These are phyloP conservation scores for Paradoxurus hermaphroditus DNA, from an alignment of 2,113 vertebrate species.

Conservation along the genomic window DNA sequence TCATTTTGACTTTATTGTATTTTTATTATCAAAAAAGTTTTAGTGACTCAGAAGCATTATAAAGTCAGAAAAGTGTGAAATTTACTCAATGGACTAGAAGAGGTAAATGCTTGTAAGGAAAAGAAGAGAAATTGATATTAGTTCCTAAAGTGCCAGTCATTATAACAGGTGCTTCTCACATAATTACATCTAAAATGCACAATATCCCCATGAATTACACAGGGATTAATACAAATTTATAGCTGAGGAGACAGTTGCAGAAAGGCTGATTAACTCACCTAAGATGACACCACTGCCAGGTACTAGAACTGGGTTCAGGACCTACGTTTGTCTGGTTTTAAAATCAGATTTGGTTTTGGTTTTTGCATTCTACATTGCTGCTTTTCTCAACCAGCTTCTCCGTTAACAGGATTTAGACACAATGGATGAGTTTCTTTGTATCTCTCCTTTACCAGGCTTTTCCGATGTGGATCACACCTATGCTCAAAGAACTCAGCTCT, in stretches of 20 bases:
- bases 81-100: not conserved
- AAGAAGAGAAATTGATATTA: not conserved
- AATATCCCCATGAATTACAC: not conserved
- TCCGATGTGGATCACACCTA: constrained; percentile 98
- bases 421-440: constrained; percentile 31
- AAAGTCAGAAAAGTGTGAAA: not conserved
- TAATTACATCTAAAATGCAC: not conserved
- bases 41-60: not conserved
- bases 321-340: not conserved
- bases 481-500: constrained; percentile 97
- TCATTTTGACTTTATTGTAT: constrained; percentile 12
- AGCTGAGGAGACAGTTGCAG: not conserved
- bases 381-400: not conserved
- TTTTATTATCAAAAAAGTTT: not conserved
- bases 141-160: not conserved
- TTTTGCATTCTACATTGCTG: not conserved
- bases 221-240: not conserved
- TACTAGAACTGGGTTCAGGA: not conserved
- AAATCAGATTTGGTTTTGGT: not conserved
- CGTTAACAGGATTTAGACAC: constrained; percentile 8
- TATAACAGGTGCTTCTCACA: not conserved
- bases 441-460: constrained; percentile 87
- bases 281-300: not conserved
- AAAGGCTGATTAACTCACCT: not conserved
- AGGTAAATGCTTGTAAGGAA: not conserved